Conservation (phyloP, 2,888 invertebrate genomes). For the Conistra vaccinii region DNA sequence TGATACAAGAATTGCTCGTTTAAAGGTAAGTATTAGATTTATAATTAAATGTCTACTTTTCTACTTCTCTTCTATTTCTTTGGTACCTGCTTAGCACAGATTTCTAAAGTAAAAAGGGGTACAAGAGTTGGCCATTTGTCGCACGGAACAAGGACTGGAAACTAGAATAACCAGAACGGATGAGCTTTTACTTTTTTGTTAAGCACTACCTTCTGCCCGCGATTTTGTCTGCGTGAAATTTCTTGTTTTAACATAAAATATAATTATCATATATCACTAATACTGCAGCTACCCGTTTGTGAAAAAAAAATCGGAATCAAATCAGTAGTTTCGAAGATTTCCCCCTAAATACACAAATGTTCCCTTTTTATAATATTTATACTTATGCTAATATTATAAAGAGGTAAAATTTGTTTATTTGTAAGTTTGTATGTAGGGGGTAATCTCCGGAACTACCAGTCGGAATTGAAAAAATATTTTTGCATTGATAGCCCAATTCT, state of each 20-base stretch:
- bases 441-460: too few species aligned
- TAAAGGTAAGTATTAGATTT: too few species aligned
- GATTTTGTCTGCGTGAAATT: background rate
- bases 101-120: constrained; percentile 1
- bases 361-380: background rate
- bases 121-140: background rate
- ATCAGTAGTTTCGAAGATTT: background rate
- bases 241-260: background rate
- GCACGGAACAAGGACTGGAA: background rate
- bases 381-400: too few species aligned
- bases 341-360: background rate
- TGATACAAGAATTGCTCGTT: too few species aligned
- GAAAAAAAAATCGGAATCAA: too few species aligned
- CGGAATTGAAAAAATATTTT: too few species aligned
- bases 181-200: constrained; percentile 22
- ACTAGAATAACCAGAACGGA: constrained; percentile 6
- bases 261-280: background rate
- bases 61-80: too few species aligned
- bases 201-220: too few species aligned
- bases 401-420: too few species aligned
- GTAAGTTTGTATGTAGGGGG: too few species aligned
- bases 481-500: too few species aligned
- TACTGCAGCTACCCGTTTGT: background rate
- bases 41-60: too few species aligned
- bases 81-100: background rate